Base-by-base conservation (phyloP, 2,888 invertebrate species). In the Tipula vernalis region DNA sequence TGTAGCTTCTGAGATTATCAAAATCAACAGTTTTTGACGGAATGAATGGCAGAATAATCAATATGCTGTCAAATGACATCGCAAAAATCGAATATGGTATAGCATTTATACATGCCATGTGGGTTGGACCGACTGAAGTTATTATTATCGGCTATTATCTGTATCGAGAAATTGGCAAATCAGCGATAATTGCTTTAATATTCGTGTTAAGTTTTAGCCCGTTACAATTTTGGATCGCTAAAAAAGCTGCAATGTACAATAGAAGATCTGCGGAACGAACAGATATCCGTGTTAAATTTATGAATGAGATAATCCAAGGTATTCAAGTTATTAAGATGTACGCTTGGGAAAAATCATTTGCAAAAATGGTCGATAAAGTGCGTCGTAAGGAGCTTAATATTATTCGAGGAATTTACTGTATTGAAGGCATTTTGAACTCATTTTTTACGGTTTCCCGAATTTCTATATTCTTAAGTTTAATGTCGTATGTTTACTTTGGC, bases 41-140 rank as follows among this genome's bases (percentile, higher is more conserved):
- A 0, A 96, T 92, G 91, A 96, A 94, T 89, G 98, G 92, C 0
- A 93, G 94, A 88, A 94, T 94, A 87, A 97, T 98, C 41, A 98
- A 98, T 91, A 93, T 99, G n/a, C 92, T 99, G 87, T 98, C 98
- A 0, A 99, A 98, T 90, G 99, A 99, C 91, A 97, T 99, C 88
- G 96, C 96, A 89, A 94, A 96, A 86, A 98, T 99, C 91, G 99
- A 99, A 90, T 94, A 97, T 90, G 96, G 96, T 13, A 94, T 97
- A 87, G 94, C 97, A 88, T 96, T 98, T 90, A 92, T 98, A 5
- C 98, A 98, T 91, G 98, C 96, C 90, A 92, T 98, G 39, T 98
- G 98, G 97, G 95, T 98, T 87, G 98, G 97, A 0, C 97, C 98
- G 0, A 90, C 97, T 18, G 96, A 92, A 87, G 90, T 91, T 0